These are phyloP conservation scores for Panagrolaimus sp. DNA, from an alignment of 1,140 invertebrate species.

Conservation along the genomic window DNA sequence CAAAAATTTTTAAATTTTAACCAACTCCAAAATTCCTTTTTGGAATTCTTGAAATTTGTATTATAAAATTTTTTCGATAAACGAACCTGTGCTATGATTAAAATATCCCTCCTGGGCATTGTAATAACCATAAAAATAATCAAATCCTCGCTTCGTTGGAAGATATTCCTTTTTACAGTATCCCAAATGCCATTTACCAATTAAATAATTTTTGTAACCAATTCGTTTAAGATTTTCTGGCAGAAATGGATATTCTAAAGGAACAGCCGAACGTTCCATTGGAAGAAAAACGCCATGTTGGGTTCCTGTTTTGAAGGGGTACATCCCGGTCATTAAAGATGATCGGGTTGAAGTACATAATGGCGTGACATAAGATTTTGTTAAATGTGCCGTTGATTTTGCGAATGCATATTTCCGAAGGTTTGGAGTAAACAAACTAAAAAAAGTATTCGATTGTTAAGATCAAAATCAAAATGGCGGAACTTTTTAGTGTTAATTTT, in stretches of 20 bases:
- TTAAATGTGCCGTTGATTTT: conserved; percentile 41
- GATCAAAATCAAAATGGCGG: background rate
- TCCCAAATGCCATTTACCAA: conserved; percentile 66
- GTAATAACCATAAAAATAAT: conserved; percentile 64
- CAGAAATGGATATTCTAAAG: conserved; percentile 60
- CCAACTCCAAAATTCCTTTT: too few relatives aligned
- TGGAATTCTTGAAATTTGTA: too few relatives aligned
- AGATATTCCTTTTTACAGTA: conserved; percentile 62
- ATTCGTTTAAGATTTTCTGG: conserved; percentile 61
- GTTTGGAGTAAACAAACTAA: conserved; percentile 48
- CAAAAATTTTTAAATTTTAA: too few relatives aligned
- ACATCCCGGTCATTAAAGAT: conserved; percentile 53
- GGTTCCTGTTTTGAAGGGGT: conserved; percentile 50
- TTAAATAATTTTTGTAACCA: conserved; percentile 63
- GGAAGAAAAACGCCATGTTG: conserved; percentile 52
- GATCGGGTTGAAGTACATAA: conserved; percentile 54
- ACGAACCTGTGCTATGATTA: conserved; percentile 54
- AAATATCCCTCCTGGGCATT: conserved; percentile 60
- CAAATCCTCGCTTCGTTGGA: conserved; percentile 63
- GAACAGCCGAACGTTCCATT: conserved; percentile 56
- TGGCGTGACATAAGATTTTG: conserved; percentile 50
- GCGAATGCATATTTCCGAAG: conserved; percentile 45
- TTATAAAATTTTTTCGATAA: conserved; percentile 30
- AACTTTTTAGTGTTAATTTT: background rate
- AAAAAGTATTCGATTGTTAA: background rate